A percentile compares a stretch with the other conserved stretches of the same genome.
Evolutionary conservation across 2,113 vertebrate genomes (phyloP).

Genomic region (Datnioides undecimradiatus): DNA sequence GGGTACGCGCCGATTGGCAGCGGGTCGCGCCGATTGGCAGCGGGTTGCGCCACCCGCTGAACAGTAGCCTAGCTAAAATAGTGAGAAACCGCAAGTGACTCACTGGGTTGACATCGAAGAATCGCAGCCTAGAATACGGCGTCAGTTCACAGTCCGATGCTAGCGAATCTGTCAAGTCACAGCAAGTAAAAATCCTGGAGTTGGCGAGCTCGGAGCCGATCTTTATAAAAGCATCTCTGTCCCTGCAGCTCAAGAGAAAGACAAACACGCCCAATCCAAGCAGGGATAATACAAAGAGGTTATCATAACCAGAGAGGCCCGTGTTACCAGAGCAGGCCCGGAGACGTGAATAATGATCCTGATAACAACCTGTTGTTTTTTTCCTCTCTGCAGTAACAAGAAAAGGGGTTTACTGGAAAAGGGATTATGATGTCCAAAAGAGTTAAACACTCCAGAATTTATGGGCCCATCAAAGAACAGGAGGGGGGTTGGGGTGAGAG

Average conservation of each 20-base stretch:
- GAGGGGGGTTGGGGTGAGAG: slow-evolving; percentile 25
- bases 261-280: slow-evolving; percentile 2
- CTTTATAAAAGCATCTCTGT: slow-evolving; percentile 12
- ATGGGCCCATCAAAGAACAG: slow-evolving; percentile 84
- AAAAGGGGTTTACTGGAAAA: slow-evolving; percentile 83
- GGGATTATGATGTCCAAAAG: slow-evolving; percentile 84
- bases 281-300: slow-evolving; percentile 21
- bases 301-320: slow-evolving; percentile 44
- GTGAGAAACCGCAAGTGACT: slow-evolving; percentile 64
- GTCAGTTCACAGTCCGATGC: background rate
- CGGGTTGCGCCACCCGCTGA: background rate
- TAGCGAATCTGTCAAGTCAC: background rate
- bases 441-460: slow-evolving; percentile 84
- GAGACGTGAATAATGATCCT: slow-evolving; percentile 52
- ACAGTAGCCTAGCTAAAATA: slow-evolving; percentile 38
- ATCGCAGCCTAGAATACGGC: slow-evolving; percentile 14
- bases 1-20: background rate
- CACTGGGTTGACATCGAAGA: slow-evolving; percentile 53
- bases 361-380: slow-evolving; percentile 76
- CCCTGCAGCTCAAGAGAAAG: background rate
- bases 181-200: background rate
- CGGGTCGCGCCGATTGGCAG: background rate
- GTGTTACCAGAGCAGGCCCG: slow-evolving; percentile 34
- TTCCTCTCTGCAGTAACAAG: slow-evolving; percentile 50
- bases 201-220: background rate